These are phyloP conservation scores for Gallinago nigripennis DNA, from an alignment of 2,797 vertebrate genomes.

Conservation along the genomic window DNA sequence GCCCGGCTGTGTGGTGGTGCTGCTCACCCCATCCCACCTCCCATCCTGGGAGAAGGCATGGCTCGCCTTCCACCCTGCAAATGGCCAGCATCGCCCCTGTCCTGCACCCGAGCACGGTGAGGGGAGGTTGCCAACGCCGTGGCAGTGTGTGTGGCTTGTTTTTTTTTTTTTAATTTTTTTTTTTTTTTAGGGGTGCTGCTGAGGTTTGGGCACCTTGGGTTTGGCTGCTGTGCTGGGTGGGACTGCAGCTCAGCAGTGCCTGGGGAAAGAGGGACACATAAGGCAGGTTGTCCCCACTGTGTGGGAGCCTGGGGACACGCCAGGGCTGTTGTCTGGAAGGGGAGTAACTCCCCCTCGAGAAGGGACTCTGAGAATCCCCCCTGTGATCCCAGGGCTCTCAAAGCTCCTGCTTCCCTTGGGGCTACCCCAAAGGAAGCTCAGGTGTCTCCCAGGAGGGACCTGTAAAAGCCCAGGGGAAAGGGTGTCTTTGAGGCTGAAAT, in stretches of 20 bases:
- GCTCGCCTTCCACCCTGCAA: neutral
- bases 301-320: neutral
- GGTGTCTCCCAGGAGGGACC: neutral
- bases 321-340: neutral
- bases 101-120: neutral
- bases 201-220: neutral
- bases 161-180: too few species aligned
- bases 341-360: neutral
- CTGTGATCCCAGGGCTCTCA: accelerated
- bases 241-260: neutral
- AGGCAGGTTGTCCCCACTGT: neutral
- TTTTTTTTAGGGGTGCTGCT: neutral
- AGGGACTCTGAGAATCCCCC: neutral
- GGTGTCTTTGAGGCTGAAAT: neutral
- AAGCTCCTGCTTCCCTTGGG: neutral
- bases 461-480: neutral
- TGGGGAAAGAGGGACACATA: neutral
- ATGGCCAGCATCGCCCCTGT: accelerated
- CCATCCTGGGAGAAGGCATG: too few species aligned
- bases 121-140: neutral
- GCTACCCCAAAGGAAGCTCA: neutral
- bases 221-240: neutral
- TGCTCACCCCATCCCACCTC: neutral
- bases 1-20: neutral
- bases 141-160: accelerated